A percentile compares a stretch with the other conserved stretches of the same genome.
These are phyloP conservation scores for Andrena chrysosceles DNA, from an alignment of 2,888 invertebrate genomes.

Conservation along the genomic window DNA sequence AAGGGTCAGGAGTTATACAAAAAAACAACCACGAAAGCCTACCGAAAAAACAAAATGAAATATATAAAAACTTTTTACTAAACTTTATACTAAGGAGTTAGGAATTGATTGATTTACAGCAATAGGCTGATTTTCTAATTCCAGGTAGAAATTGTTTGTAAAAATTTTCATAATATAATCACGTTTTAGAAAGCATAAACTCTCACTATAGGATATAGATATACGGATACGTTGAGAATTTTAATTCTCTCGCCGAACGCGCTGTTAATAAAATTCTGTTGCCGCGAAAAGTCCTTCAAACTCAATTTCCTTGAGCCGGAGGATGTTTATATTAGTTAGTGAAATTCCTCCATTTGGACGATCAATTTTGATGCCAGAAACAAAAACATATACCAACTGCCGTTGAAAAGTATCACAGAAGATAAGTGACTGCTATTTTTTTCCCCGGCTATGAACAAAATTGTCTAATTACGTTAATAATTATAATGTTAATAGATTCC, in stretches of 20 bases:
- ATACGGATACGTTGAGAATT: not conserved
- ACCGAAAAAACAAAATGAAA: too few relatives aligned
- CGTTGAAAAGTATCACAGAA: not conserved
- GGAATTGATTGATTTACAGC: too few relatives aligned
- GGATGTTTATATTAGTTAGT: constrained; percentile 4
- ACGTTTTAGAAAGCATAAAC: not conserved
- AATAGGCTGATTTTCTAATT: too few relatives aligned
- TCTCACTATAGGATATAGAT: too few relatives aligned
- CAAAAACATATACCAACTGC: not conserved
- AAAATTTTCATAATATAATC: not conserved
- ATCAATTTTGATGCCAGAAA: not conserved
- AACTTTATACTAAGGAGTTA: too few relatives aligned
- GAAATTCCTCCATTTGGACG: constrained; percentile 27
- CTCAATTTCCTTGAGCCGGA: constrained; percentile 25
- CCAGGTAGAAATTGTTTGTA: not conserved
- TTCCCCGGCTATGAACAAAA: too few relatives aligned
- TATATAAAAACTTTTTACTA: too few relatives aligned
- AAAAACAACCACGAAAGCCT: too few relatives aligned
- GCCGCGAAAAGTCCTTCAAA: not conserved
- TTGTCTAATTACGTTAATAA: too few relatives aligned
- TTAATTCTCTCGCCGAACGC: not conserved
- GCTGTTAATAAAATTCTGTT: not conserved
- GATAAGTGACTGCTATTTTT: too few relatives aligned
- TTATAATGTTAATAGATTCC: too few relatives aligned
- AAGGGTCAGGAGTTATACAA: too few relatives aligned